phyloP scores from a whole-genome alignment of 2,113 vertebrate genomes.

The Macroglossus sobrinus region DNA sequence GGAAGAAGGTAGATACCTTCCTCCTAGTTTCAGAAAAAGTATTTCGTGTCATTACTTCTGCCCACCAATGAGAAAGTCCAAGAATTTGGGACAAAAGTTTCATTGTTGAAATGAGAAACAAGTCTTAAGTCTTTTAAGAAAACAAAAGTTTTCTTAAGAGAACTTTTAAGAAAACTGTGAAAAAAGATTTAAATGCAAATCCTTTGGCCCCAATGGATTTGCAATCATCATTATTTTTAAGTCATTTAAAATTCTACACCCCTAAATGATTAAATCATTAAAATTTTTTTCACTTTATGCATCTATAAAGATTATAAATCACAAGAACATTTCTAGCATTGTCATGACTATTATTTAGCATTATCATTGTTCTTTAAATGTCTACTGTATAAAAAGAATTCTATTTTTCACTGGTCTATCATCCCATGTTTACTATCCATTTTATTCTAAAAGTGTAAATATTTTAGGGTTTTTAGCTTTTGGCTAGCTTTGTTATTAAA shows the following conservation, averaged over 20 bases:
- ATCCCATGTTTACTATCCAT: not conserved
- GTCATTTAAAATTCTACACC: not conserved
- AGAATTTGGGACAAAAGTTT: not conserved
- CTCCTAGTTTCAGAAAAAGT: not conserved
- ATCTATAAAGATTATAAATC: not conserved
- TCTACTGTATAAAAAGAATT: not conserved
- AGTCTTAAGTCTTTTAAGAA: not conserved
- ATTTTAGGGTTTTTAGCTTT: not conserved
- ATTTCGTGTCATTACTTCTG: not conserved
- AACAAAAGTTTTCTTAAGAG: too few species aligned
- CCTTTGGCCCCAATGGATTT: not conserved
- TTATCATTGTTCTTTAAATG: not conserved
- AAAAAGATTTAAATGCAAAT: not conserved
- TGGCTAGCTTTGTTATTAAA: conserved; percentile 45
- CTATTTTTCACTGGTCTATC: not conserved
- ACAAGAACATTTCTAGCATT: not conserved
- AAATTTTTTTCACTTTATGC: not conserved
- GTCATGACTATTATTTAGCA: not conserved
- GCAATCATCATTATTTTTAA: not conserved
- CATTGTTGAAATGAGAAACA: not conserved
- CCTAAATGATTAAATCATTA: not conserved
- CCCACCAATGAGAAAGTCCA: not conserved
- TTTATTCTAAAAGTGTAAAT: not conserved
- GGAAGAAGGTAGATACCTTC: not conserved
- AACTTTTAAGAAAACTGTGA: not conserved